Conservation (phyloP, 2,113 vertebrate species). For the Oryzias curvinotus region DNA sequence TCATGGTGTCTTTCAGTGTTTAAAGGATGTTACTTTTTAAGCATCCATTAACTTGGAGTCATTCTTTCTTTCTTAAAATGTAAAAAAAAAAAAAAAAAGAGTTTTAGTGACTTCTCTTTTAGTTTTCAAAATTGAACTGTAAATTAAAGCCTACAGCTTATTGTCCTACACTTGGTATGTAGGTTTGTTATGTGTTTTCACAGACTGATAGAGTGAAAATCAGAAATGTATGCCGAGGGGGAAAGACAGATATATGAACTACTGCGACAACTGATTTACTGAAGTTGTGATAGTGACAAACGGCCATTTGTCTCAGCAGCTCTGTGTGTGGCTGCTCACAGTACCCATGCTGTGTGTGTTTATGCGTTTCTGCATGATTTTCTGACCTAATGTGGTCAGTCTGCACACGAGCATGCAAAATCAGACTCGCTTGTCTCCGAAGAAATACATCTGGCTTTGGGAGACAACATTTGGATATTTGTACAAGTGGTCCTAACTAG, state of each 20-base stretch:
- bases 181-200: neutral
- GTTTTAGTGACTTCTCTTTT: neutral
- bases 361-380: neutral
- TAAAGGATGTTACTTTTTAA: neutral
- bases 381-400: too few species aligned
- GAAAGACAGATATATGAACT: slow-evolving; percentile 11
- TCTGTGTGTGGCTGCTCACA: slow-evolving; percentile 23
- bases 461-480: slow-evolving; percentile 33
- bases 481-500: slow-evolving; percentile 44
- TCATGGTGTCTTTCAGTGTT: neutral
- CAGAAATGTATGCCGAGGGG: neutral
- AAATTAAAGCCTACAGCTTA: too few species aligned
- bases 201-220: neutral
- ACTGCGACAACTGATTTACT: slow-evolving; percentile 19
- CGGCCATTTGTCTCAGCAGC: neutral
- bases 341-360: slow-evolving; percentile 6
- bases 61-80: neutral
- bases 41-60: neutral
- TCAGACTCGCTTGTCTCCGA: slow-evolving; percentile 7
- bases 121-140: too few species aligned
- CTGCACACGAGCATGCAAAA: slow-evolving; percentile 1
- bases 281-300: slow-evolving; percentile 10
- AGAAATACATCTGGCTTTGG: slow-evolving; percentile 36
- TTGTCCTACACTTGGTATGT: too few species aligned
- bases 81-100: neutral